phyloP scores from a whole-genome alignment of 2,888 invertebrate species.

The Drosophila merina region DNA sequence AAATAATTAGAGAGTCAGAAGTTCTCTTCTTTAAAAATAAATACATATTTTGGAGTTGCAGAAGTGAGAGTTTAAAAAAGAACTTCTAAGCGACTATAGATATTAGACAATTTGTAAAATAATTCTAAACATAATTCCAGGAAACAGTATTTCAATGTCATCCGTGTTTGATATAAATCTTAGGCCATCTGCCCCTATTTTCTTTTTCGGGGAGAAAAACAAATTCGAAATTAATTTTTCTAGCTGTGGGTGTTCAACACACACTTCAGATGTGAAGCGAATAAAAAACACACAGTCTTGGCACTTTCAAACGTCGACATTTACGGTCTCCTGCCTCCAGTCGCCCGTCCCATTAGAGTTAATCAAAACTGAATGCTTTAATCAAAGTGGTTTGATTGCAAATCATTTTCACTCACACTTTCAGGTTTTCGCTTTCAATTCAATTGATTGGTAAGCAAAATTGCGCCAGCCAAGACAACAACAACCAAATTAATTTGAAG shows the following conservation, averaged over 20 bases:
- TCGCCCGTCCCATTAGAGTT: slow-evolving; percentile 54
- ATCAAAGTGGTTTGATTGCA: slow-evolving; percentile 67
- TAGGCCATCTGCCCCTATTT: slow-evolving; percentile 14
- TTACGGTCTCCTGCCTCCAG: slow-evolving; percentile 19
- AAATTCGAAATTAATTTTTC: slow-evolving; percentile 49
- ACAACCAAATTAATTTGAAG: slow-evolving; percentile 53
- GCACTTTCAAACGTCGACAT: slow-evolving; percentile 18
- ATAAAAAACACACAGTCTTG: slow-evolving; percentile 50
- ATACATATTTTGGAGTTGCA: too few species aligned
- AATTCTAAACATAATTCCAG: background rate
- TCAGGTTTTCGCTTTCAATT: slow-evolving; percentile 75
- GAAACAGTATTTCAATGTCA: background rate
- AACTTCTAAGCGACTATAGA: too few species aligned
- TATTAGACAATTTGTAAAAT: too few species aligned
- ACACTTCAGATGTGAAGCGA: slow-evolving; percentile 4
- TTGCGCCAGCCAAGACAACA: slow-evolving; percentile 26
- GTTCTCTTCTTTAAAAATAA: too few species aligned
- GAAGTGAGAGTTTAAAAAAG: too few species aligned
- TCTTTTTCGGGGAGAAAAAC: slow-evolving; percentile 29
- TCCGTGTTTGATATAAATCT: slow-evolving; percentile 20
- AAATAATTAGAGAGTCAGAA: background rate
- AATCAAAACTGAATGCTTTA: slow-evolving; percentile 66
- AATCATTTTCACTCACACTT: slow-evolving; percentile 74
- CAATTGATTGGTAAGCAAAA: slow-evolving; percentile 64
- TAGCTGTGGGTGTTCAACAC: slow-evolving; percentile 58